Conservation (phyloP, 1,140 invertebrate species). For the Platorchestia sp. region DNA sequence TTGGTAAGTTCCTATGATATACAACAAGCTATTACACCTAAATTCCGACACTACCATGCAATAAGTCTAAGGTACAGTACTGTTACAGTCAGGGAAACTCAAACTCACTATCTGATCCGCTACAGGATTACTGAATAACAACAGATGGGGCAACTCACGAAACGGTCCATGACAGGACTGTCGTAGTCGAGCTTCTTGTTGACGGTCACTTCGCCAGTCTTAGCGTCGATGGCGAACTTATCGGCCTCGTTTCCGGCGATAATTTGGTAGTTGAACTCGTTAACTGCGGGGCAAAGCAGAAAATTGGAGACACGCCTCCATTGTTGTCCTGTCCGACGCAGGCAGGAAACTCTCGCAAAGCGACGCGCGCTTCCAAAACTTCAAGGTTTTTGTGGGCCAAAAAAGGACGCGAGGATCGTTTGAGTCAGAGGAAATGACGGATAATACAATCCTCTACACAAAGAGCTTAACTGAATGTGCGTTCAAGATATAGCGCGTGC, state of each 20-base stretch:
- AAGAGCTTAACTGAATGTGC: not conserved
- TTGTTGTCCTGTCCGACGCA: slow-evolving; percentile 5
- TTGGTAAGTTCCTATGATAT: too few species aligned
- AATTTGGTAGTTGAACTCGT: slow-evolving; percentile 66
- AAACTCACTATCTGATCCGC: too few species aligned
- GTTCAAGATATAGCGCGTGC: not conserved
- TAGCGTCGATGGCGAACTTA: slow-evolving; percentile 64
- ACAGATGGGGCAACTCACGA: slow-evolving; percentile 45
- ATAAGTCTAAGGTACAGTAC: too few species aligned
- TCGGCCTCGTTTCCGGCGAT: slow-evolving; percentile 60
- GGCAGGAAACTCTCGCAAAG: not conserved
- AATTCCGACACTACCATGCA: too few species aligned
- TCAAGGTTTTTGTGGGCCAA: not conserved
- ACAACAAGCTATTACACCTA: too few species aligned
- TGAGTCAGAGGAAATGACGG: not conserved
- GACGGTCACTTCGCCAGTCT: slow-evolving; percentile 59
- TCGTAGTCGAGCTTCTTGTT: slow-evolving; percentile 64
- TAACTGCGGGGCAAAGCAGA: slow-evolving; percentile 58
- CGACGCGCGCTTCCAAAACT: not conserved
- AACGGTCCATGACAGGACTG: slow-evolving; percentile 59
- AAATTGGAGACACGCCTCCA: not conserved
- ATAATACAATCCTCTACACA: not conserved
- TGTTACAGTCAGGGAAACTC: too few species aligned
- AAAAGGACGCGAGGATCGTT: not conserved
- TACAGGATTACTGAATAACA: too few species aligned